These are phyloP conservation scores for Hassar affinis DNA, from an alignment of 2,113 vertebrate genomes.

Conservation along the genomic window DNA sequence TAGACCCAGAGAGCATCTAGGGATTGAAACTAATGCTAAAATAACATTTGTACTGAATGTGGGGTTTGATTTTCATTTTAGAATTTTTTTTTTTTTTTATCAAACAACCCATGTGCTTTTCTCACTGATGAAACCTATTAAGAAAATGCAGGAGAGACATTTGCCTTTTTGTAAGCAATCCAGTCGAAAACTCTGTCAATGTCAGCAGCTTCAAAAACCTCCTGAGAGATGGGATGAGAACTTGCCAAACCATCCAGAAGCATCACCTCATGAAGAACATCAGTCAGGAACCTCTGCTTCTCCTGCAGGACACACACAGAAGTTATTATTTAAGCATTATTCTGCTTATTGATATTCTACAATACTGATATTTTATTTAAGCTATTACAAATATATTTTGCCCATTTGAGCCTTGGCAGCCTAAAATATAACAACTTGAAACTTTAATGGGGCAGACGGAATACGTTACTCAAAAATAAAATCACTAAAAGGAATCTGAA, in stretches of 20 bases:
- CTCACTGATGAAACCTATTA: background rate
- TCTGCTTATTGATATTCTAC: background rate
- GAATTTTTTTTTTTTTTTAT: background rate
- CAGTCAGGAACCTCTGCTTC: conserved; percentile 95
- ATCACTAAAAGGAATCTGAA: background rate
- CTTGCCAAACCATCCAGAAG: conserved; percentile 87
- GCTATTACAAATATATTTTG: background rate
- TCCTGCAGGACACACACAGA: conserved; percentile 72
- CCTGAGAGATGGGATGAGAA: conserved; percentile 95
- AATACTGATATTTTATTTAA: background rate
- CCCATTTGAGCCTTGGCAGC: conserved; percentile 8
- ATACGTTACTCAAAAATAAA: background rate
- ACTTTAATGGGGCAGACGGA: conserved; percentile 22
- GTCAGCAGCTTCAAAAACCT: conserved; percentile 88
- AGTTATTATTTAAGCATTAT: background rate
- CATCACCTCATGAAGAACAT: conserved; percentile 97
- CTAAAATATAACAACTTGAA: conserved; percentile 6
- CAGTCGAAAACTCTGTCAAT: conserved; percentile 96
- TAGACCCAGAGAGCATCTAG: background rate
- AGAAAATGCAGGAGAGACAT: conserved; percentile 22
- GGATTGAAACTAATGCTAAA: background rate
- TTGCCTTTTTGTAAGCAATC: conserved; percentile 97
- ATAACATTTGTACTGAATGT: background rate
- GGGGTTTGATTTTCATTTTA: background rate
- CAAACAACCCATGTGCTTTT: background rate